A percentile compares a stretch with the other conserved stretches of the same genome.
Evolutionary conservation across 2,113 vertebrate genomes (phyloP).

Genomic region (Anarhynchus alexandrinus): DNA sequence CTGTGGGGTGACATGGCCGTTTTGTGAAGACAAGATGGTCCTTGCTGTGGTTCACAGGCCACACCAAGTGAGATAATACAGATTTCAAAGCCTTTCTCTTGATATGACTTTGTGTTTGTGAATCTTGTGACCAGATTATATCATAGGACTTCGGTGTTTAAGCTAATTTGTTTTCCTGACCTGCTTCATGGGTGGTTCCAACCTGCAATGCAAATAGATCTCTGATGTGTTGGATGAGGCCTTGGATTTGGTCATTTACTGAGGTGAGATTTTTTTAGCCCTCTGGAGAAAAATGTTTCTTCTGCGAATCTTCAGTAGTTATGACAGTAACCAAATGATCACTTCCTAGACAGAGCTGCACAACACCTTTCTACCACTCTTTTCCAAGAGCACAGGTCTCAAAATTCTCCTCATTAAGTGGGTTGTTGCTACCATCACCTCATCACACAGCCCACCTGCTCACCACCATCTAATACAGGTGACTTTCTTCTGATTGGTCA

Average conservation of each 20-base stretch:
- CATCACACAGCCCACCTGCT: background rate
- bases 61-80: accelerated
- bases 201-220: background rate
- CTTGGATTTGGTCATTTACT: background rate
- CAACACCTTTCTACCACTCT: background rate
- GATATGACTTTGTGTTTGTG: background rate
- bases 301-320: background rate
- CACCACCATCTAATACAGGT: background rate
- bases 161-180: background rate
- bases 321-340: background rate
- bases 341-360: background rate
- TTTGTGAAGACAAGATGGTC: background rate
- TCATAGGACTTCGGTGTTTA: background rate
- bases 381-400: background rate
- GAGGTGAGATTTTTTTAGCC: background rate
- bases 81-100: background rate
- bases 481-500: background rate
- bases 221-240: background rate
- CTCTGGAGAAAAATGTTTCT: background rate
- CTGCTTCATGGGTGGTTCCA: background rate
- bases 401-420: background rate
- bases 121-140: background rate
- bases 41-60: background rate
- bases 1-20: background rate
- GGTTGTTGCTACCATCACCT: background rate